Conservation (phyloP, 2,888 invertebrate species). For the Phragmatobia fuliginosa region DNA sequence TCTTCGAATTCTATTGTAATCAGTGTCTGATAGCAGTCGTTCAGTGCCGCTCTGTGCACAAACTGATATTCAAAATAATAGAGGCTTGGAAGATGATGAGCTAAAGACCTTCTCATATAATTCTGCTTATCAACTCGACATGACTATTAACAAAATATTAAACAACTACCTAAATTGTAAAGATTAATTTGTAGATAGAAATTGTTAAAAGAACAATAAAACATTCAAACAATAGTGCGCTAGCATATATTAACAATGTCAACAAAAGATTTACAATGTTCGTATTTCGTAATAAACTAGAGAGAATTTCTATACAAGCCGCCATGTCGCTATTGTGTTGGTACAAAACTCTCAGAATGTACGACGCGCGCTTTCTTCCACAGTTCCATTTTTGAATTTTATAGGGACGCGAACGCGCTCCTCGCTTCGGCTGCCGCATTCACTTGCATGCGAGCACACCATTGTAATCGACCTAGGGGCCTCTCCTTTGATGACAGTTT, state of each 20-base stretch:
- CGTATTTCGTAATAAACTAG: slow-evolving; percentile 59
- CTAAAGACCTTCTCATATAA: too few species aligned
- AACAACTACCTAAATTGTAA: too few species aligned
- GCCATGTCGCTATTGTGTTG: slow-evolving; percentile 53
- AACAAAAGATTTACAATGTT: slow-evolving; percentile 49
- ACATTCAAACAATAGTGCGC: slow-evolving; percentile 42
- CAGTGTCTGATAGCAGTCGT: too few species aligned
- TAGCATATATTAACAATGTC: slow-evolving; percentile 41
- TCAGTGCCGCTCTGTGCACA: too few species aligned
- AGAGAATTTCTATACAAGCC: slow-evolving; percentile 57
- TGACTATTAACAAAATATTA: too few species aligned
- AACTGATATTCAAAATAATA: too few species aligned
- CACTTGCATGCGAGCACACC: slow-evolving; percentile 51
- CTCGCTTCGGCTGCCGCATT: slow-evolving; percentile 45
- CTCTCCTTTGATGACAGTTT: slow-evolving; percentile 51
- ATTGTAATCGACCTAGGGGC: slow-evolving; percentile 60
- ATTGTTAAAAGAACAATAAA: slow-evolving; percentile 37
- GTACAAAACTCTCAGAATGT: slow-evolving; percentile 61
- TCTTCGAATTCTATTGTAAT: too few species aligned
- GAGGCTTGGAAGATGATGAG: too few species aligned
- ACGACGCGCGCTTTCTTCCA: slow-evolving; percentile 60
- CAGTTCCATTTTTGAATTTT: slow-evolving; percentile 66
- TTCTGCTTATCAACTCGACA: too few species aligned
- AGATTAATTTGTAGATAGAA: background rate
- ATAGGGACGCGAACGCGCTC: slow-evolving; percentile 54